These are phyloP conservation scores for Chrysolophus pictus DNA, from an alignment of 2,797 vertebrate species.

Conservation along the genomic window DNA sequence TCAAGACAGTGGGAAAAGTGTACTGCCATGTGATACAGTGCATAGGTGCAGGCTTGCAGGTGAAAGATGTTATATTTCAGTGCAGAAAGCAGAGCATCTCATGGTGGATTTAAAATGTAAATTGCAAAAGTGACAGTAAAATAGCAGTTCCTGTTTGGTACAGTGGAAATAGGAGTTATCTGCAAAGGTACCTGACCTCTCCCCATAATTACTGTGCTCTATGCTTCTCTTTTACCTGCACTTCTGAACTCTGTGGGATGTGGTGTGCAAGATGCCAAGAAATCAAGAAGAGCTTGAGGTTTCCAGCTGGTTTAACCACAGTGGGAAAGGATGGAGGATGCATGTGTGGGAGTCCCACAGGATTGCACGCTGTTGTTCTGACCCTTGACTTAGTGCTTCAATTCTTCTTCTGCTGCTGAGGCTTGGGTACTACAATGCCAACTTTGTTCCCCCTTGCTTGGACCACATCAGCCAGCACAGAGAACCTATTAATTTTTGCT, in stretches of 20 bases:
- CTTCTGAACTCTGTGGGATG: neutral
- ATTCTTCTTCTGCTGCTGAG: neutral
- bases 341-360: neutral
- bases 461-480: neutral
- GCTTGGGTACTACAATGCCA: neutral
- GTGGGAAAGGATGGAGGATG: neutral
- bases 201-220: neutral
- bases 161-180: neutral
- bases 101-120: neutral
- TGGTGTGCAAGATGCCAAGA: neutral
- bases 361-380: constrained; percentile 5
- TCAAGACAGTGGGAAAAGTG: neutral
- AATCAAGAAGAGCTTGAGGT: neutral
- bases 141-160: neutral
- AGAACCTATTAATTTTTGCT: neutral
- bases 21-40: neutral
- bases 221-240: neutral
- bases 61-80: neutral
- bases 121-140: neutral
- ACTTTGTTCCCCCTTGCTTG: constrained; percentile 20
- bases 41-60: neutral
- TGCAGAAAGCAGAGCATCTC: neutral
- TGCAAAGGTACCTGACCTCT: neutral
- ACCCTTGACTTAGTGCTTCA: neutral
- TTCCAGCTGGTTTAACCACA: neutral